phyloP scores from a whole-genome alignment of 2,888 invertebrate genomes.

The Drosophila pseudotakahashii region DNA sequence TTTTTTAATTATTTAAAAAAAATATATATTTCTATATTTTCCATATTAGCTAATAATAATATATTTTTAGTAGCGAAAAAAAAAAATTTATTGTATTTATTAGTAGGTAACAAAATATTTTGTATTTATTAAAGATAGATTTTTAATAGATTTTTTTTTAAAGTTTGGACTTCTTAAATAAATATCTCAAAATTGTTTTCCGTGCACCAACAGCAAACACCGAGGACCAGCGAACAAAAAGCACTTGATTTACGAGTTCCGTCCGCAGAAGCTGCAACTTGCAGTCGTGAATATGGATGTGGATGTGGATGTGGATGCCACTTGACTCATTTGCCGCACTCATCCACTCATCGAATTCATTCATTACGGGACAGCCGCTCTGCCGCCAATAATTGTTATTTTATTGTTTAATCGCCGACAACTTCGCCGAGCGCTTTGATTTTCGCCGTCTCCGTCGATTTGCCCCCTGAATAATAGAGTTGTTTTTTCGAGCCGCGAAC shows the following conservation, averaged over 20 bases:
- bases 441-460: slow-evolving; percentile 50
- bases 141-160: no score
- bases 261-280: slow-evolving; percentile 28
- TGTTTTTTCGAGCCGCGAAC: slow-evolving; percentile 16
- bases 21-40: no score
- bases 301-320: slow-evolving; percentile 31
- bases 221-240: not conserved
- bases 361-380: slow-evolving; percentile 30
- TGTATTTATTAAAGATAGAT: no score
- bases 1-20: no score
- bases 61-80: no score
- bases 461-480: slow-evolving; percentile 57
- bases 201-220: slow-evolving; percentile 11
- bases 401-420: slow-evolving; percentile 38
- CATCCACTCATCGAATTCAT: slow-evolving; percentile 25
- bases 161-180: not conserved
- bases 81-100: no score
- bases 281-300: slow-evolving; percentile 12
- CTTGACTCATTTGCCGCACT: slow-evolving; percentile 37
- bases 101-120: no score
- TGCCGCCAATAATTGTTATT: slow-evolving; percentile 46
- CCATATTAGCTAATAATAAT: no score
- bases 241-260: slow-evolving; percentile 48
- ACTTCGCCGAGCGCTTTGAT: slow-evolving; percentile 49
- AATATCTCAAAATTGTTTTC: not conserved